Conservation (phyloP, 2,797 vertebrate species). For the Muscicapa striata region DNA sequence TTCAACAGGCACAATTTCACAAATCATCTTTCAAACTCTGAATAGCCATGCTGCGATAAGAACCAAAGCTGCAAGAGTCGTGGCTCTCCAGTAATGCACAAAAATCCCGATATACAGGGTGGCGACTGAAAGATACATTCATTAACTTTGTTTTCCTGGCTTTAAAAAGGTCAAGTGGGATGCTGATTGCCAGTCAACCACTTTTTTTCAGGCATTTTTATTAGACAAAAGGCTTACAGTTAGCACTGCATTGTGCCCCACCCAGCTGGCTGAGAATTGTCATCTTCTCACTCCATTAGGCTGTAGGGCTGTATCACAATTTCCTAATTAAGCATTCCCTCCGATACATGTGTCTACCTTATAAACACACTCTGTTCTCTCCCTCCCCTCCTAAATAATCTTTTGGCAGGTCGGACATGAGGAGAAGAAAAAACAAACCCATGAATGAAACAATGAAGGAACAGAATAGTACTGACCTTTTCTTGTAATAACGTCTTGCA, state of each 20-base stretch:
- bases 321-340: slow-evolving; percentile 29
- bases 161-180: slow-evolving; percentile 45
- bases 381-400: not conserved
- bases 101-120: not conserved
- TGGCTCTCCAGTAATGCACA: not conserved
- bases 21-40: not conserved
- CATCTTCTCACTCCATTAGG: slow-evolving; percentile 14
- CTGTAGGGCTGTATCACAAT: slow-evolving; percentile 9
- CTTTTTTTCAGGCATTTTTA: slow-evolving; percentile 48
- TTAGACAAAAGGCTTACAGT: slow-evolving; percentile 67
- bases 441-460: slow-evolving; percentile 25
- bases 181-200: slow-evolving; percentile 43
- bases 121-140: not conserved
- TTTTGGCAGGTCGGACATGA: not conserved
- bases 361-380: not conserved
- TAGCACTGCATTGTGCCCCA: slow-evolving; percentile 63
- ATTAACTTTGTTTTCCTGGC: not conserved
- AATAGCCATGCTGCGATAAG: not conserved
- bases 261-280: slow-evolving; percentile 49
- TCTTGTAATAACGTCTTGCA: not conserved
- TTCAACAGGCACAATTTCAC: not conserved
- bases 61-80: not conserved
- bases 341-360: not conserved
- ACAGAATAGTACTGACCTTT: not conserved
- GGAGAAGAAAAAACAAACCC: not conserved